Evolutionary conservation across 2,113 vertebrate species (phyloP), one percentile per base, ranked within the genome.

Genomic region (Motacilla alba): DNA sequence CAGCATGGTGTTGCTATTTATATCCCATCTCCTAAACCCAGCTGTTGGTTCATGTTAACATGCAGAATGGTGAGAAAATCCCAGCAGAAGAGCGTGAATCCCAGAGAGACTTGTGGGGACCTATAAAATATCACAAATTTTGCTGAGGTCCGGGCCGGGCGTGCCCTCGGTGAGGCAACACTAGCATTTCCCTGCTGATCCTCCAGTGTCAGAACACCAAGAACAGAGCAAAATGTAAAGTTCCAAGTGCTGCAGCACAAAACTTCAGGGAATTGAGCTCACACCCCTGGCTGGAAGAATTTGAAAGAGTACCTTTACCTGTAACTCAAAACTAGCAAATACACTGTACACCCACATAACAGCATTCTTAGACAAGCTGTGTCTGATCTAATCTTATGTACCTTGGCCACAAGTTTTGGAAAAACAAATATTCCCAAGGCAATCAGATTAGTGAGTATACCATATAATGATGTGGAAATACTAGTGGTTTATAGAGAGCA

Each of bases 11-110:
- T 90, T 97, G 85, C 97, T 98, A 97, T 98, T 98, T 98, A 97
- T 98, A 97, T 82, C 90, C 15, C 20, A 62, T 84, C 91, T 96
- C 95, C 97, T 93, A 96, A 97, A 95, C 96, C 96, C 97, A 98
- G 98, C 97, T 98, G 97, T 96, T 98, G 96, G 96, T 95, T 97
- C 97, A 95, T 96, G 97, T 97, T 97, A 97, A 96, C 94, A 39
- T 91, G 97, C 87, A 52, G 91, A 95, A 97, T 59, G 96, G 97
- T 97, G 97, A 94, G 97, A 98, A 98, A 97, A 96, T 97, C 97
- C 97, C 96, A 66, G 94, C 95, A 96, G 97, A 96, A 92, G 84
- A 78, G 92, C 67, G 73, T 83, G 97, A 97, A 97, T 97, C 95
- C 95, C 97, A 90, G 66, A 43, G 94, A 95, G 96, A 85, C 87